A percentile compares a stretch with the other conserved stretches of the same genome.
Conservation (phyloP, 2,797 vertebrate genomes). For the Sorex maritimensis region DNA sequence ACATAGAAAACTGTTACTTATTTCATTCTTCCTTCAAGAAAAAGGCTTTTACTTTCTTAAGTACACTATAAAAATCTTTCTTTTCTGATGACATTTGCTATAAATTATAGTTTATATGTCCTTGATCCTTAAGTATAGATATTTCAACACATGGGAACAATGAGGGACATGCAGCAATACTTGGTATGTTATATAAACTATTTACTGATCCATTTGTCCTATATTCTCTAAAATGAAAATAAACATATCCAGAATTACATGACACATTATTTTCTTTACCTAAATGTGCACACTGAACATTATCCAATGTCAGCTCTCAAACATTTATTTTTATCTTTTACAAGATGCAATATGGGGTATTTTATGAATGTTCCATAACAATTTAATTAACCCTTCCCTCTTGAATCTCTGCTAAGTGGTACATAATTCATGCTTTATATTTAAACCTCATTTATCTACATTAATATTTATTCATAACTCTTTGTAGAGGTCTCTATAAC, state of each 20-base stretch:
- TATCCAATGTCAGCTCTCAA: not conserved
- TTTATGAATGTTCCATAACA: not conserved
- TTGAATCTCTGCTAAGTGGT: not conserved
- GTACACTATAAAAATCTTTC: too few species aligned
- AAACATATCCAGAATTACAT: too few species aligned
- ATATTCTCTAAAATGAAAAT: not conserved
- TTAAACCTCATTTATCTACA: not conserved
- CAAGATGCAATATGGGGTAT: too few species aligned
- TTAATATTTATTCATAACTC: not conserved
- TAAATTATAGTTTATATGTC: too few species aligned
- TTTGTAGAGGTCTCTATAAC: not conserved
- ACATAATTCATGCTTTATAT: not conserved
- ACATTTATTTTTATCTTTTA: not conserved
- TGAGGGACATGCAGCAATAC: not conserved
- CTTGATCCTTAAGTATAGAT: too few species aligned
- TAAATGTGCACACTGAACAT: not conserved
- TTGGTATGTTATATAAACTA: not conserved
- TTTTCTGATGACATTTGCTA: too few species aligned
- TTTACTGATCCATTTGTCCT: not conserved
- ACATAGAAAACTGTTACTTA: too few species aligned
- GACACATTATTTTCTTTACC: not conserved
- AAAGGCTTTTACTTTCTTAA: too few species aligned
- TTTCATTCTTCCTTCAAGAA: too few species aligned
- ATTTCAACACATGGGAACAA: not conserved
- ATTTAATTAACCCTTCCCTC: not conserved